Evolutionary conservation across 2,113 vertebrate genomes (phyloP), one percentile per base, ranked within the genome.

Genomic region (Actinemys pallida): DNA sequence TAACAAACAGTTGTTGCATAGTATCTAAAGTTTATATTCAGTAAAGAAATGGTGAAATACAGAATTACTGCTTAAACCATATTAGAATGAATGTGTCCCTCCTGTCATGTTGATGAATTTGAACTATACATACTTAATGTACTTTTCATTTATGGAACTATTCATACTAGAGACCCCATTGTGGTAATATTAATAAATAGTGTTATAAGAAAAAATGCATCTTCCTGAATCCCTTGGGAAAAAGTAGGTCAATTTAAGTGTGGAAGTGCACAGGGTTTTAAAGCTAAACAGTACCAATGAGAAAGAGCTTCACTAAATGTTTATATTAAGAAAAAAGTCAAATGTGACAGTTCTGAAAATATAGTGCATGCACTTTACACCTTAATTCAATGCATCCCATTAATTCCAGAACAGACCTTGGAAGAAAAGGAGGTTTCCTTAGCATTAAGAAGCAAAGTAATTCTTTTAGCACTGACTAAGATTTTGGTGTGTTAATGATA

Each of bases 51-150:
- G 22, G 69, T 81, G 52, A 13, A 86, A 69, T 1, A 8, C 24
- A 65, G 56, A 93, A 87, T 53, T 47, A 5, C 17, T 92, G 31
- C 69, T 79, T 88, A 93, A 90, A 90, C 19, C 81, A 85, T 9
- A 84, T 81, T 35, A 4, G 84, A 79, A 42, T 1, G 0, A 31
- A 14, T 42, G n/a, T 14, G 82, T 96, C 86, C 85, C 79, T 84
- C 84, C 83, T 4, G 17, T 45, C 57, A 49, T 88, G 96, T 92
- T 96, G 57, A 31, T 78, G 47, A 79, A 11, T 52, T 95, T 84
- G 47, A 93, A 86, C n/a, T 87, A 52, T 75, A 69, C 42, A 90
- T 53, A 94, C 72, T 25, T 91, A 20, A 87, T 87, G 1, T 7
- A 20, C 20, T 86, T n/a, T 5, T 5, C 81, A 94, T 82, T 92